Conservation (phyloP, 2,113 vertebrate species). For the Egretta garzetta region DNA sequence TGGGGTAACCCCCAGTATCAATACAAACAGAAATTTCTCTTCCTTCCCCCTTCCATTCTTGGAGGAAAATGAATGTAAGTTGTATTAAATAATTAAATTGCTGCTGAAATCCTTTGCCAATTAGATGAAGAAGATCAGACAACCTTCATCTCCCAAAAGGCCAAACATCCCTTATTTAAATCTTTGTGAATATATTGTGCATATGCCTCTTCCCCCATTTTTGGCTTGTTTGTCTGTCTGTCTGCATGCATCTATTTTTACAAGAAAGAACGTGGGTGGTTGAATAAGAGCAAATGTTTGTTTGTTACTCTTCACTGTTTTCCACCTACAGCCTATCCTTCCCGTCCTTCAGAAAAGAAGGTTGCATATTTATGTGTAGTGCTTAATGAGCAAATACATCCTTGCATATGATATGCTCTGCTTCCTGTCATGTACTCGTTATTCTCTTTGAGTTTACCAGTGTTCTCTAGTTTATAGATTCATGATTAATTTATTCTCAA, state of each 20-base stretch:
- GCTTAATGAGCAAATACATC: constrained; percentile 66
- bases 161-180: background rate
- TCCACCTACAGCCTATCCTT: constrained; percentile 28
- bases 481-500: constrained; percentile 69
- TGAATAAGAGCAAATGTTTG: constrained; percentile 33
- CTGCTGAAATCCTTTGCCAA: constrained; percentile 6
- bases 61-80: background rate
- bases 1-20: too few species aligned
- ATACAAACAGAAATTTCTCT: background rate
- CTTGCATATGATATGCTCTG: constrained; percentile 52
- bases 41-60: background rate
- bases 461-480: constrained; percentile 58
- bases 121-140: constrained; percentile 6
- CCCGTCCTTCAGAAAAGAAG: constrained; percentile 33
- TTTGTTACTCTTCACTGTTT: constrained; percentile 12
- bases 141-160: background rate
- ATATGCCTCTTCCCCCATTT: background rate
- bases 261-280: background rate
- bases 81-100: constrained; percentile 31
- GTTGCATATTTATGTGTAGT: constrained; percentile 54
- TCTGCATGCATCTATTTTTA: background rate
- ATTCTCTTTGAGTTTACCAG: constrained; percentile 60
- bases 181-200: background rate
- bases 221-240: constrained; percentile 1
- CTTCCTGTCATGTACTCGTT: constrained; percentile 63